phyloP scores from a whole-genome alignment of 2,113 vertebrate genomes.

The Apteryx mantelli region DNA sequence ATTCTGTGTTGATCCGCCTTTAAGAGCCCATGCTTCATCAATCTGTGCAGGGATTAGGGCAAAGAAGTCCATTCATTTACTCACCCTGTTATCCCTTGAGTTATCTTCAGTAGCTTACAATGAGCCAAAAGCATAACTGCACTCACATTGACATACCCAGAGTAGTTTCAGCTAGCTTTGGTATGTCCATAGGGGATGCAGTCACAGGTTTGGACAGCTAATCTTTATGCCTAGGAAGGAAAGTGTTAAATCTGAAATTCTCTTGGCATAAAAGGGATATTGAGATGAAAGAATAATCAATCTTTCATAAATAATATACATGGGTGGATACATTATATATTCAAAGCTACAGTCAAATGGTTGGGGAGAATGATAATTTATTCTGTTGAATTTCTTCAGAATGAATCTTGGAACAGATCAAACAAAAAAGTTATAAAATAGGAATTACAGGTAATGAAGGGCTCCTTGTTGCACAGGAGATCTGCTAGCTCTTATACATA shows the following conservation, averaged over 20 bases:
- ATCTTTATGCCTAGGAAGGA: neutral
- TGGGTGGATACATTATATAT: slow-evolving; percentile 70
- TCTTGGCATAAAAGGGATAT: slow-evolving; percentile 71
- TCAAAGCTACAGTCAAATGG: slow-evolving; percentile 75
- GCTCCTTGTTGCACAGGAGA: slow-evolving; percentile 62
- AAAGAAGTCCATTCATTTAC: neutral
- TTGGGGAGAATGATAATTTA: slow-evolving; percentile 78
- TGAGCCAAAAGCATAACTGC: neutral
- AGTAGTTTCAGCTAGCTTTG: neutral
- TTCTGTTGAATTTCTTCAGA: slow-evolving; percentile 78
- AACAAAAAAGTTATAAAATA: slow-evolving; percentile 84
- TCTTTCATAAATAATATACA: slow-evolving; percentile 82
- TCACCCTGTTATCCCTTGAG: neutral
- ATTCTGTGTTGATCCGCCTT: neutral
- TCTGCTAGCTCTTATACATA: slow-evolving; percentile 47
- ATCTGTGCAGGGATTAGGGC: neutral
- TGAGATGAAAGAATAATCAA: slow-evolving; percentile 77
- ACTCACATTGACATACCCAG: neutral
- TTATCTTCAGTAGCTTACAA: neutral
- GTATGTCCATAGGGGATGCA: neutral
- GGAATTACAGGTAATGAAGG: slow-evolving; percentile 81
- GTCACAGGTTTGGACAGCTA: neutral
- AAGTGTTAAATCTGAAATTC: slow-evolving; percentile 55
- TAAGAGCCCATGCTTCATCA: neutral
- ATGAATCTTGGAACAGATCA: slow-evolving; percentile 80